phyloP scores from a whole-genome alignment of 2,888 invertebrate genomes.

The Diaperis boleti region DNA sequence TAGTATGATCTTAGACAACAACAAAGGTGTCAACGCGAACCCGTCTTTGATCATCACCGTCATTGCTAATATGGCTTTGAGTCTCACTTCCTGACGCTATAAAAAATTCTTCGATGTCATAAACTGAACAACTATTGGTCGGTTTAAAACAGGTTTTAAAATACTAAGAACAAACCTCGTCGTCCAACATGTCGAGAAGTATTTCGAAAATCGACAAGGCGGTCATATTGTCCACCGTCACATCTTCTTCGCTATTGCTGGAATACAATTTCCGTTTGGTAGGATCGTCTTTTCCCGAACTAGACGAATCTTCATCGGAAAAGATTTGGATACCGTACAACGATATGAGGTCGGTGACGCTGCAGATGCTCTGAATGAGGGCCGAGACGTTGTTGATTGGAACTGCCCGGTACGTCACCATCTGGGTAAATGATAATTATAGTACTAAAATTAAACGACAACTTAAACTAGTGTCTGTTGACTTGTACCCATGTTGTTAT shows the following conservation, averaged over 20 bases:
- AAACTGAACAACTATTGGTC: no score
- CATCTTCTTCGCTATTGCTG: slow-evolving; percentile 4
- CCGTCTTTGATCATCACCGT: slow-evolving; percentile 42
- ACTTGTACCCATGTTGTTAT: no score
- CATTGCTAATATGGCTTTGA: slow-evolving; percentile 44
- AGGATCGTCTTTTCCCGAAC: neutral
- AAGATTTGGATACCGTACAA: slow-evolving; percentile 41
- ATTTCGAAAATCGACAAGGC: slow-evolving; percentile 47
- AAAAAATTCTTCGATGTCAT: slow-evolving; percentile 25
- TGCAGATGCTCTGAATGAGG: slow-evolving; percentile 36
- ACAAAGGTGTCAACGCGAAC: slow-evolving; percentile 46
- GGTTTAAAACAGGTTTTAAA: no score
- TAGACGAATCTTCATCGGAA: slow-evolving; percentile 43
- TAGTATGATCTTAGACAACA: slow-evolving; percentile 50
- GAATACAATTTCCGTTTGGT: slow-evolving; percentile 20
- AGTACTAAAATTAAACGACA: no score
- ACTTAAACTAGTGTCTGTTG: no score
- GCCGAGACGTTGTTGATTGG: slow-evolving; percentile 3
- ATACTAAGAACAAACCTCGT: slow-evolving; percentile 43
- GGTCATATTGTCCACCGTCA: slow-evolving; percentile 13
- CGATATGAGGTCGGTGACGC: slow-evolving; percentile 47
- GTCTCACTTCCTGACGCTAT: slow-evolving; percentile 48
- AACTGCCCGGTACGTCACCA: slow-evolving; percentile 15
- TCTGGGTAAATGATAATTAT: no score
- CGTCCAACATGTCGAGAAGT: slow-evolving; percentile 52